Conservation (phyloP, 2,797 vertebrate species). For the Sphenodon punctatus region DNA sequence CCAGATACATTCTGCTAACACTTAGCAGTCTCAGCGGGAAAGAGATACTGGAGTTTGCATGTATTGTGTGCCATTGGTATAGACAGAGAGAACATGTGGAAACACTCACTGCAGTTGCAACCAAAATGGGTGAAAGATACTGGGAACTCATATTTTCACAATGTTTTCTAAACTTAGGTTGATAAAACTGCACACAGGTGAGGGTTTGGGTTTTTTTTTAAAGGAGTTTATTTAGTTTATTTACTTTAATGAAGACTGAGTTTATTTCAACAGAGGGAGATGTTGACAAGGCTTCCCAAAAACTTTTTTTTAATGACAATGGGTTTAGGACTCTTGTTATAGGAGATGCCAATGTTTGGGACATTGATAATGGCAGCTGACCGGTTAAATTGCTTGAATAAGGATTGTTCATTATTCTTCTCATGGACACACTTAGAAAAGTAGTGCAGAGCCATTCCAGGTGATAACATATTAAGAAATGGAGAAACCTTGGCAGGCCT, state of each 20-base stretch:
- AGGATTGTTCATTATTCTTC: too few relatives aligned
- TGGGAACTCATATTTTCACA: neutral
- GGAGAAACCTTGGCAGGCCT: neutral
- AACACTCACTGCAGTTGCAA: neutral
- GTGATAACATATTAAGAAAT: neutral
- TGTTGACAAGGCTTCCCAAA: neutral
- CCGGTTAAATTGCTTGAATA: too few relatives aligned
- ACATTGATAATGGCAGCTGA: accelerated
- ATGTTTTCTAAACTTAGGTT: neutral
- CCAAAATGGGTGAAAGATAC: neutral
- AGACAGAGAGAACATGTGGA: too few relatives aligned
- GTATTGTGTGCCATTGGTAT: too few relatives aligned
- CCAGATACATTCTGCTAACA: too few relatives aligned
- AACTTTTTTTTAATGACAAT: neutral
- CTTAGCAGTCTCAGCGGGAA: too few relatives aligned
- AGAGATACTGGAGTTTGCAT: too few relatives aligned
- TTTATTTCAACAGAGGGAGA: neutral
- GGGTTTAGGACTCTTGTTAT: neutral
- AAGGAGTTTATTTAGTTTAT: too few relatives aligned
- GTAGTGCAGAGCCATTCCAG: neutral
- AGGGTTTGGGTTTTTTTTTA: too few relatives aligned
- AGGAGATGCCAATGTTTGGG: neutral
- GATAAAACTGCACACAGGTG: neutral
- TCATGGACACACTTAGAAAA: neutral
- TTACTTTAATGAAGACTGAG: neutral